A percentile compares a stretch with the other conserved stretches of the same genome.
Conservation (phyloP, 2,113 vertebrate genomes). For the Mormyrus lacerda region DNA sequence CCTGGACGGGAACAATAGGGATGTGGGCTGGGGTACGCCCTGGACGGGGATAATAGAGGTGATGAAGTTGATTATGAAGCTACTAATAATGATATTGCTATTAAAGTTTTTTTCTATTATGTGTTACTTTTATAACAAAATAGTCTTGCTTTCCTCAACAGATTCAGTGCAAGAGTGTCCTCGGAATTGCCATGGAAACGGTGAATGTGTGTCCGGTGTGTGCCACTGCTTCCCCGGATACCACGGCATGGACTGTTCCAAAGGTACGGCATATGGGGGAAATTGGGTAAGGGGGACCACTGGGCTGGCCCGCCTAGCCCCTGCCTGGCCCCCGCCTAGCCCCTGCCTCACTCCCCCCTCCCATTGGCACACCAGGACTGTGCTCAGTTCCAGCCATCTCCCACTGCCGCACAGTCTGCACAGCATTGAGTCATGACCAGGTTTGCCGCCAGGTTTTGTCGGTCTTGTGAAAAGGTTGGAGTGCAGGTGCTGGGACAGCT, state of each 20-base stretch:
- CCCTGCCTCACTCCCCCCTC: background rate
- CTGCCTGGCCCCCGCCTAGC: background rate
- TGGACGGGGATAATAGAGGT: background rate
- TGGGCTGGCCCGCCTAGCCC: background rate
- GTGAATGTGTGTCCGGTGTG: conserved; percentile 91
- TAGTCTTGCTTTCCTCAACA: conserved; percentile 43
- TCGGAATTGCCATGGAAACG: conserved; percentile 93
- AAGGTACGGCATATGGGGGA: conserved; percentile 69
- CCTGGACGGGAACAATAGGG: no score
- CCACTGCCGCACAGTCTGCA: background rate
- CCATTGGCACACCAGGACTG: no score
- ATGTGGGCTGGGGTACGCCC: no score
- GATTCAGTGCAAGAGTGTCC: conserved; percentile 98
- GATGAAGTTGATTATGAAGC: background rate
- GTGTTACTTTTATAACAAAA: background rate
- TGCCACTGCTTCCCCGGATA: conserved; percentile 98
- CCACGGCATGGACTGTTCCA: conserved; percentile 93
- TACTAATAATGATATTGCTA: background rate
- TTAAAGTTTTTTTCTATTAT: background rate
- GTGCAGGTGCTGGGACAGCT: background rate
- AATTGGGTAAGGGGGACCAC: background rate
- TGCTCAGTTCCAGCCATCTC: background rate
- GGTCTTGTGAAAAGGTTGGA: background rate
- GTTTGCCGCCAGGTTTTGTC: background rate
- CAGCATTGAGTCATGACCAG: background rate